Base-by-base conservation (phyloP, 2,113 vertebrate species). In the Rhynchomys soricoides region DNA sequence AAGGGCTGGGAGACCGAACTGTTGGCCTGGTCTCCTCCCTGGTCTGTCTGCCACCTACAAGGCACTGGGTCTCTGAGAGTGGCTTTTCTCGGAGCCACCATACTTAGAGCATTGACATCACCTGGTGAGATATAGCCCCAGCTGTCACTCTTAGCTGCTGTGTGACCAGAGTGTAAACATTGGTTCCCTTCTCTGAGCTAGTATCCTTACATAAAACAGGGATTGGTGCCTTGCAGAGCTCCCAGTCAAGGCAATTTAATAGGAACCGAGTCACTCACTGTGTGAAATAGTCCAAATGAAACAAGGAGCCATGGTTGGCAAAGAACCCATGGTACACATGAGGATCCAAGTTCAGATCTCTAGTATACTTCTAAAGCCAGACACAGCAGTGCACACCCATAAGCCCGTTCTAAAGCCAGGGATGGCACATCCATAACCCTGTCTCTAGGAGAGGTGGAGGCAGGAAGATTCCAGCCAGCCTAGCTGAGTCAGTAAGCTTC, bases 41-140 rank as follows among this genome's bases (percentile, higher is more conserved):
- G 17, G 15, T 21, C 48, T 34, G 22, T 86, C 40, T 29, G 3
- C 5, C 7, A 43, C 15, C 19, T 57, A 31, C 5, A 37, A 24
- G n/a, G 26, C 34, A 26, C 9, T 7, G 0, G 13, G 11, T 6
- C 50, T 52, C 57, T 52, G 17, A 16, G 75, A 68, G 37, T 6
- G 16, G 37, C 11, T 7, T 45, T 22, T 70, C 3, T 3, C 3
- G 19, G 16, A 66, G 71, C 22, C 6, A 4, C 43, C n/a, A 11
- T 0, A 1, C 40, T 48, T 71, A 19, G 22, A 73, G 31, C 19
- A 10, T n/a, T 11, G 17, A 19, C 13, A 9, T 3, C 1, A n/a
- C 16, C 4, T 64, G n/a, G 55, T 22, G 34, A 19, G 40, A 62
- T 10, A 8, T 5, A 13, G 2, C 1, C 12, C 9, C 5, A 55